Percentiles rank a stretch among this genome's conserved stretches.
Conservation (phyloP, 2,113 vertebrate species). For the Ovis canadensis region DNA sequence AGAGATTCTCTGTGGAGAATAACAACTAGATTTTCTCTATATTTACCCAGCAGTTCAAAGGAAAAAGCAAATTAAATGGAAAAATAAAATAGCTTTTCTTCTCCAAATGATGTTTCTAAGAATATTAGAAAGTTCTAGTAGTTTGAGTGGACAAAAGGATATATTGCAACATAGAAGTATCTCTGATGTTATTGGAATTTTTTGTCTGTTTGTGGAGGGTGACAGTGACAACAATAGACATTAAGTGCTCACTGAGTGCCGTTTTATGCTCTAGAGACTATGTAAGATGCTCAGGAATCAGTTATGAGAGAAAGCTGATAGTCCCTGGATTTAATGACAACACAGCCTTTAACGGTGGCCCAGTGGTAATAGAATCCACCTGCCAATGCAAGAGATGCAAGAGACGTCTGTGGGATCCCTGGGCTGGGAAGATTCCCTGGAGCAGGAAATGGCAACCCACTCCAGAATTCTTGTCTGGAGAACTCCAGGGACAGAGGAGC, state of each 20-base stretch:
- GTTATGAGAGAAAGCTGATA: neutral
- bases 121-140: neutral
- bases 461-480: neutral
- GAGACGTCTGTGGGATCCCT: neutral
- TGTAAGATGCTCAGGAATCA: neutral
- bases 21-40: neutral
- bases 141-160: neutral
- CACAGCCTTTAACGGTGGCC: neutral
- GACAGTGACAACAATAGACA: neutral
- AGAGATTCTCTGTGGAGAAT: neutral
- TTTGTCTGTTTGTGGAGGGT: neutral
- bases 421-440: neutral
- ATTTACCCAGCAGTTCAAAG: neutral
- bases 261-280: fast-evolving
- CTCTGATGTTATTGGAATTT: neutral
- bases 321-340: neutral
- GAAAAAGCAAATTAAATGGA: neutral
- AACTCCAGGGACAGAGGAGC: neutral
- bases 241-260: neutral
- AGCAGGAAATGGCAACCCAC: neutral
- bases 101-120: neutral
- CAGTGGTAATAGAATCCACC: neutral
- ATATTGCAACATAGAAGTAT: neutral
- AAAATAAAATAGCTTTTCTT: neutral
- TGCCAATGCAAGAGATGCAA: neutral